Evolutionary conservation across 2,888 invertebrate species (phyloP).

Genomic region (Slavum lentiscoides): DNA sequence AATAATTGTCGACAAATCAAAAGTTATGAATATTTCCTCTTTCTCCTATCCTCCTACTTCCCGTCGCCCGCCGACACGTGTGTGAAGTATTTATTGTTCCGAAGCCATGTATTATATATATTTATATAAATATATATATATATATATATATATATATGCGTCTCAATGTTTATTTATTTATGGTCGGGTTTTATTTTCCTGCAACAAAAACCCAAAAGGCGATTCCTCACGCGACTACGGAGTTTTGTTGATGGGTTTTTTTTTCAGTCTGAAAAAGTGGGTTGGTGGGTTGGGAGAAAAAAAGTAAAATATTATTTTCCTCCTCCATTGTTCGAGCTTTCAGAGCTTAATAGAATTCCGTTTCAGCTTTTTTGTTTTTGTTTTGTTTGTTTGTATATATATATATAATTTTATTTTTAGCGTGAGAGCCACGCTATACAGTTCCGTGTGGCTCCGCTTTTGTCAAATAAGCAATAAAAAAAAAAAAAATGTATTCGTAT

Average conservation of each 20-base stretch:
- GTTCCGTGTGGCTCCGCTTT: conserved; percentile 44
- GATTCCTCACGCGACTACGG: conserved; percentile 47
- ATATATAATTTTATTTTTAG: conserved; percentile 29
- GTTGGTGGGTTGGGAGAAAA: conserved; percentile 46
- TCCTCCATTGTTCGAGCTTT: conserved; percentile 51
- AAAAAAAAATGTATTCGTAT: conserved; percentile 32
- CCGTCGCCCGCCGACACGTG: no score
- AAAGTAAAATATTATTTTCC: conserved; percentile 51
- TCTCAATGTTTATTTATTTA: conserved; percentile 25
- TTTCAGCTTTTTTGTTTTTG: conserved; percentile 45
- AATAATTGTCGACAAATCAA: conserved; percentile 24
- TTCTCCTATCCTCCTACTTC: not conserved
- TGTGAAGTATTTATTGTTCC: conserved; percentile 2
- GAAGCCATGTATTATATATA: not conserved
- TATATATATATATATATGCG: not conserved
- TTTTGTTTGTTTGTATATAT: conserved; percentile 1
- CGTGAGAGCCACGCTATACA: conserved; percentile 29
- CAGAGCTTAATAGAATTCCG: conserved; percentile 52
- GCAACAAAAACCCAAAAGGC: conserved; percentile 42
- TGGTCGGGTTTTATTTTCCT: conserved; percentile 2
- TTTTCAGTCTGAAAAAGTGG: conserved; percentile 43
- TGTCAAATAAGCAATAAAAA: conserved; percentile 50
- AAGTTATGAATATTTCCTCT: not conserved
- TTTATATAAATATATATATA: not conserved
- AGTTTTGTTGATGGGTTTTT: conserved; percentile 37